Percentiles rank a stretch among this genome's conserved stretches.
These are phyloP conservation scores for Meda fulgida DNA, from an alignment of 2,797 vertebrate species.

Conservation along the genomic window DNA sequence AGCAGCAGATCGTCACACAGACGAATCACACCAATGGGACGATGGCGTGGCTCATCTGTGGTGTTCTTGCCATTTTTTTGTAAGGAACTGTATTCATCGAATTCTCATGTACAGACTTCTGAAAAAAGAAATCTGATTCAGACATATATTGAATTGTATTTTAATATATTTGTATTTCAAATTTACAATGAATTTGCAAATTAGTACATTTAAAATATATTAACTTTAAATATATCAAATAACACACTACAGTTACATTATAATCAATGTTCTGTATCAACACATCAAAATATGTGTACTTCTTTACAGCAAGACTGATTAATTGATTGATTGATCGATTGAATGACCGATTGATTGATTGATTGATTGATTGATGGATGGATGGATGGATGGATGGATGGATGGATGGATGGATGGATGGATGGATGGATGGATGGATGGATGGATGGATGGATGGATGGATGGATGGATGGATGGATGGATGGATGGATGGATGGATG, in stretches of 20 bases:
- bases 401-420: too few relatives aligned
- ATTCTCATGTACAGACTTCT: neutral
- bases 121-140: neutral
- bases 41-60: slow-evolving; percentile 72
- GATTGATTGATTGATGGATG: too few relatives aligned
- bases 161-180: neutral
- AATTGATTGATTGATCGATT: too few relatives aligned
- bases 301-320: too few relatives aligned
- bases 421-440: too few relatives aligned
- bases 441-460: too few relatives aligned
- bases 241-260: neutral
- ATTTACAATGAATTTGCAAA: neutral
- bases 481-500: too few relatives aligned
- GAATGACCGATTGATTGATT: too few relatives aligned
- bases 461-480: too few relatives aligned
- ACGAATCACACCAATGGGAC: slow-evolving; percentile 64
- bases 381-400: too few relatives aligned
- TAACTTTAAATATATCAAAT: neutral
- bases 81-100: slow-evolving; percentile 53
- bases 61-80: neutral
- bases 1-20: slow-evolving; percentile 70
- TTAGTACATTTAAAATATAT: neutral
- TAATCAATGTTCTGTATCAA: neutral
- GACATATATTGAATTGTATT: neutral
- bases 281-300: too few relatives aligned